phyloP scores from a whole-genome alignment of 1,140 invertebrate genomes.

The Campoletis sonorensis region DNA sequence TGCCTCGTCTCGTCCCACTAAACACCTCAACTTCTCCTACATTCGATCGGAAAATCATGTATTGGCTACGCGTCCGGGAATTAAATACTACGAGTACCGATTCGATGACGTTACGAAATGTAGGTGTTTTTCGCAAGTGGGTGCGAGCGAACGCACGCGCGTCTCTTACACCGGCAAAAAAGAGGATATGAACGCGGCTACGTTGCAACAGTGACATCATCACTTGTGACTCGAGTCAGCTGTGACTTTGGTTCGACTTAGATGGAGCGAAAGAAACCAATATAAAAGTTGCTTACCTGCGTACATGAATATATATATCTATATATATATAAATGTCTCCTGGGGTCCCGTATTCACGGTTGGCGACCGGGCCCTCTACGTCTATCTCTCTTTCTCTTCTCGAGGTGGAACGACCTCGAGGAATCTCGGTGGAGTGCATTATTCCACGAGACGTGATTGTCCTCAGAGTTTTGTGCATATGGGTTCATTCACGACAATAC shows the following conservation, averaged over 20 bases:
- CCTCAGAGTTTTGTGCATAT: neutral
- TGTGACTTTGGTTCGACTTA: slow-evolving; percentile 70
- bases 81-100: slow-evolving; percentile 31
- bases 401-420: slow-evolving; percentile 57
- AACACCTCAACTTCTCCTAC: neutral
- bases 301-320: slow-evolving; percentile 53
- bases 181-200: slow-evolving; percentile 48
- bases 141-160: slow-evolving; percentile 49
- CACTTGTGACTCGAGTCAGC: slow-evolving; percentile 66
- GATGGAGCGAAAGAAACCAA: slow-evolving; percentile 75
- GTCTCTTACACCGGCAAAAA: slow-evolving; percentile 45
- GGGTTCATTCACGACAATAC: neutral
- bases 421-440: slow-evolving; percentile 42
- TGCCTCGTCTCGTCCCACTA: no score
- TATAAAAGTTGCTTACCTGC: slow-evolving; percentile 39
- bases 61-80: neutral
- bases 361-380: slow-evolving; percentile 27
- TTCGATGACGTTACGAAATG: slow-evolving; percentile 58
- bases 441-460: slow-evolving; percentile 36
- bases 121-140: slow-evolving; percentile 64
- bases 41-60: neutral
- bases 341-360: neutral
- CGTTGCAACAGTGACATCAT: slow-evolving; percentile 74
- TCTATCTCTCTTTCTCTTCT: slow-evolving; percentile 23
- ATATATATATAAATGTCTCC: neutral